Evolutionary conservation across 2,888 invertebrate species (phyloP), one percentile per base, ranked within the genome.

Genomic region (Corythucha ciliata): DNA sequence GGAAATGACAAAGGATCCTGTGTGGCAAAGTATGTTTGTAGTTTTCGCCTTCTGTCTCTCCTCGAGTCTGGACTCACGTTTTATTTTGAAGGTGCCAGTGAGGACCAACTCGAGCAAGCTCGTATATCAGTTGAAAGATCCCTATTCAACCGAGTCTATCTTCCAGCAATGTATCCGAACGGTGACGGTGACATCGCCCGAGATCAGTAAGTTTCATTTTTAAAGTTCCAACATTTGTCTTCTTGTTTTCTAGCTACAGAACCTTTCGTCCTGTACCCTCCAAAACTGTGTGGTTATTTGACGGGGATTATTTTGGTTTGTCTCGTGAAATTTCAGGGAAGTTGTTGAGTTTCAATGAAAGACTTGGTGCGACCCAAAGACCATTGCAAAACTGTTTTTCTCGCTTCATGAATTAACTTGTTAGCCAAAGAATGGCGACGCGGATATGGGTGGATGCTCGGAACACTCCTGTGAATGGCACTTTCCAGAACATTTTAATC

Each of bases 91-190:
- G 85, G 78, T 57, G 83, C 86, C 7, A 79, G 78, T 56, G 70
- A 76, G 16, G 71, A 74, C 57, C 82, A 90, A 64, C 67, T 88
- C 29, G 80, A 83, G 55, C 77, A 82, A 62, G 88, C 86, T 0
- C 80, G 83, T 63, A 71, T 80, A 53, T 86, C 89, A 4, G 81
- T 97, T 57, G 96, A 97, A 67, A 76, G 93, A 40, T 81, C 83
- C n/a, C 79, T 96, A 6, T 86, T 96, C 76, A 85, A 87, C 45
- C 76, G 86, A 24, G 83, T 97, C 48, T 97, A 97, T 70, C 78
- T 83, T 33, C 83, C 88, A 65, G 93, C 96, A 41, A 76, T 98
- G 69, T 94, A 92, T 72, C 97, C 97, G 5, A 96, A 97, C 67
- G 92, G 91, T 3, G 97, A 97, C 67, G 93, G 89, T 0, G 97